Evolutionary conservation across 2,797 vertebrate species (phyloP), one percentile per base, ranked within the genome.

Genomic region (Danio tinwini): DNA sequence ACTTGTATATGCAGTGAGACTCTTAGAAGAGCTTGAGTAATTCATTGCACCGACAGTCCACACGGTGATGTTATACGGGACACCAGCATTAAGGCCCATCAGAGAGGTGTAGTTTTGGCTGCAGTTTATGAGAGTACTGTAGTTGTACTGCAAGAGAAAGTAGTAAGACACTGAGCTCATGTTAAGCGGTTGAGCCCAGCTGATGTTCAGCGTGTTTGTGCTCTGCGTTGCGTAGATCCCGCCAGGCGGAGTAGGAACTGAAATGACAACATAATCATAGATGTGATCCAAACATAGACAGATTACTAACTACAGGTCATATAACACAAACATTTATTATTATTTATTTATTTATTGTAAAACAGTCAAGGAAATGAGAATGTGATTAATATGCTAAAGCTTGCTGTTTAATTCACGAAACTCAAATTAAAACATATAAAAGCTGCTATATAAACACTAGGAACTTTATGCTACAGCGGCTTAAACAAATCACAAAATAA

Each of bases 211-310:
- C 70, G 88, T 88, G 0, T 19, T 0, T 37, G 81, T 82, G 8
- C 81, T 90, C 81, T 82, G 84, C 44, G 9, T 59, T 16, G 11
- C 77, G 47, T 12, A 42, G 0, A 52, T 14, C 14, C 19, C 50
- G 3, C 90, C 88, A 37, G 92, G 92, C 80, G 92, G 90, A 72
- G 79, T 92, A n/a, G 92, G 91, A 83, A 91, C 93, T 94, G 67
- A 69, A 69, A 58, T 44, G 62, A 71, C 50, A 64, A 82, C 12
- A 37, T 13, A 45, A 50, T 19, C 10, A 58, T 11, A 50, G 8
- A 63, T 55, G 6, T 52, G 8, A 58, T 16, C 72, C 17, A 10
- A 50, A 71, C 6, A 40, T 37, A 42, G 16, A 2, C 37, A 58
- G 40, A 45, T 40, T 55, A 37, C 55, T 55, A 45, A 17, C 55